These are phyloP conservation scores for Eriocheir sinensis DNA, from an alignment of 1,140 invertebrate species.

Conservation along the genomic window DNA sequence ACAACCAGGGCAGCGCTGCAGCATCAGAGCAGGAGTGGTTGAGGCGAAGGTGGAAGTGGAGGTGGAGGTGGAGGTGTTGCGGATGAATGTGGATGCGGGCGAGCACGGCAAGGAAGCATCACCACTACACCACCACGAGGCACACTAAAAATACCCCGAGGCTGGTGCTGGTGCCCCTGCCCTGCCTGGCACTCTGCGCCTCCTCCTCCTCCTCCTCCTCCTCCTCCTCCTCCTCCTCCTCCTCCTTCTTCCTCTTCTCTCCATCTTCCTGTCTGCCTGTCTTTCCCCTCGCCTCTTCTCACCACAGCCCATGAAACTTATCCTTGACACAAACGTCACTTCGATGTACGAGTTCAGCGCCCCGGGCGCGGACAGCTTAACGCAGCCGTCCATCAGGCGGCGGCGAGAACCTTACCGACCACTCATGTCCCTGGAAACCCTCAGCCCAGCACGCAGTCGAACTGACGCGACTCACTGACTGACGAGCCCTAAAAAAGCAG, in stretches of 20 bases:
- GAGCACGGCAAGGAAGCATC: background rate
- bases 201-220: constrained; percentile 11
- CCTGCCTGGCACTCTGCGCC: background rate
- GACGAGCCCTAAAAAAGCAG: background rate
- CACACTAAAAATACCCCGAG: constrained; percentile 14
- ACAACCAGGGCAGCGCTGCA: background rate
- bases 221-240: background rate
- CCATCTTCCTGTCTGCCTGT: background rate
- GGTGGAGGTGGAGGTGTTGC: background rate
- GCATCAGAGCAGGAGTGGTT: background rate
- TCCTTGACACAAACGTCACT: background rate
- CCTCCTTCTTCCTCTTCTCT: background rate
- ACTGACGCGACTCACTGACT: background rate
- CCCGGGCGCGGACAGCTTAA: background rate
- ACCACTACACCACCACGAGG: constrained; percentile 19
- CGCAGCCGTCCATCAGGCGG: background rate
- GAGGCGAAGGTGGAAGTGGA: background rate
- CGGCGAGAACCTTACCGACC: background rate
- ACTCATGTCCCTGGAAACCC: background rate
- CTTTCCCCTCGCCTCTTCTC: background rate
- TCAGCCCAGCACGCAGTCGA: background rate
- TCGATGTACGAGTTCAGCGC: background rate
- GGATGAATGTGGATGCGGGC: background rate
- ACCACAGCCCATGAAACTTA: background rate
- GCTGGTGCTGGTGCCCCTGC: background rate